Conservation (phyloP, 2,113 vertebrate species). For the Oreochromis aureus region DNA sequence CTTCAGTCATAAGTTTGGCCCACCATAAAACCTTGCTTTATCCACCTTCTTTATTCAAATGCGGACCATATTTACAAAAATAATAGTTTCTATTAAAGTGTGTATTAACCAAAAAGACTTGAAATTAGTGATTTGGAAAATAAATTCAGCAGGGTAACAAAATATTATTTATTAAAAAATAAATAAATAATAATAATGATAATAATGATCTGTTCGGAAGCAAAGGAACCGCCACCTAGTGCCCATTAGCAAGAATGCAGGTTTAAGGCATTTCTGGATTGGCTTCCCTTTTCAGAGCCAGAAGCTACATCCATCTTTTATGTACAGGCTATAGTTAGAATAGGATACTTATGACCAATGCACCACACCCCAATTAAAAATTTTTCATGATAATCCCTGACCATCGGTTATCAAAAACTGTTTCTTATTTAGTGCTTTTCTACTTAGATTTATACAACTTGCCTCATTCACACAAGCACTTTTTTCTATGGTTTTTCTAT, state of each 20-base stretch:
- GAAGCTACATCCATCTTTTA: neutral
- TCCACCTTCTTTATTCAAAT: neutral
- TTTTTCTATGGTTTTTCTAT: neutral
- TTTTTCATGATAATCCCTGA: rapidly evolving
- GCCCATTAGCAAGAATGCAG: neutral
- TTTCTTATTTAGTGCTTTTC: neutral
- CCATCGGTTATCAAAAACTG: rapidly evolving
- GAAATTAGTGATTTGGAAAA: too few relatives aligned
- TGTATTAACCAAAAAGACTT: too few relatives aligned
- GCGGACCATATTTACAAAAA: neutral
- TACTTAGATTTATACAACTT: neutral
- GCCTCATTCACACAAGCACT: neutral
- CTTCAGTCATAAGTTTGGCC: neutral
- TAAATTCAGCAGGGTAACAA: too few relatives aligned
- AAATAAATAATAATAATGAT: neutral
- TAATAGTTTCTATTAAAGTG: neutral
- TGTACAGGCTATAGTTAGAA: neutral
- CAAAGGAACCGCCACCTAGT: rapidly evolving
- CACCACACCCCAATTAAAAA: rapidly evolving
- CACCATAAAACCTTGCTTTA: neutral
- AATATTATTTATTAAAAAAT: too few relatives aligned
- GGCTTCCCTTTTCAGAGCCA: neutral
- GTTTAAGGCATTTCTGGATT: neutral
- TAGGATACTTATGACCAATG: neutral
- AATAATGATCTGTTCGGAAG: neutral